These are phyloP conservation scores for Glossophaga mutica DNA, from an alignment of 2,797 vertebrate species.

Conservation along the genomic window DNA sequence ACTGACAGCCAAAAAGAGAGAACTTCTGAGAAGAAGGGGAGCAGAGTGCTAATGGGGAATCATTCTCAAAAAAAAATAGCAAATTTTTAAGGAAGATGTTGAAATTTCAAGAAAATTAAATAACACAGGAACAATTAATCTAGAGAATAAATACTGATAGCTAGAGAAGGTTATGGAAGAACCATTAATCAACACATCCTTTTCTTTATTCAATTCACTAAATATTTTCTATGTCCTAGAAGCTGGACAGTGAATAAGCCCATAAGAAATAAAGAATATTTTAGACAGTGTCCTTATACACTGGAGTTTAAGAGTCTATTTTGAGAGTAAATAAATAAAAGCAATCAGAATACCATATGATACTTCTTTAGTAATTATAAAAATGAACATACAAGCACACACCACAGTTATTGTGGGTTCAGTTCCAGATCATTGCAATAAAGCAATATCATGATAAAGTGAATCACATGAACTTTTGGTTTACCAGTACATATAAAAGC, in stretches of 20 bases:
- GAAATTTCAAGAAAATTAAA: conserved; percentile 23
- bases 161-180: not conserved
- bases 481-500: not conserved
- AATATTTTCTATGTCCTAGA: not conserved
- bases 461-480: not conserved
- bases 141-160: not conserved
- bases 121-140: not conserved
- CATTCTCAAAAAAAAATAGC: not conserved
- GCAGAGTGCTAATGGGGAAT: conserved; percentile 1
- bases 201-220: not conserved
- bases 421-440: not conserved
- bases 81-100: not conserved
- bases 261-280: not conserved
- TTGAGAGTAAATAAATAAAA: not conserved
- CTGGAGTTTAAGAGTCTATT: not conserved
- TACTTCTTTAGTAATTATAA: not conserved
- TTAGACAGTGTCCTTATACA: not conserved
- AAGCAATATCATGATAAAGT: not conserved
- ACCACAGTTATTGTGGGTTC: not conserved
- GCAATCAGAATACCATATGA: not conserved
- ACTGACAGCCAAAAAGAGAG: conserved; percentile 10
- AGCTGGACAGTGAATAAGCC: not conserved
- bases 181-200: not conserved
- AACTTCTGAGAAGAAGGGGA: not conserved
- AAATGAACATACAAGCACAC: not conserved